These are phyloP conservation scores for Lethenteron camtschaticum DNA, from an alignment of 2,113 vertebrate genomes.

Conservation along the genomic window DNA sequence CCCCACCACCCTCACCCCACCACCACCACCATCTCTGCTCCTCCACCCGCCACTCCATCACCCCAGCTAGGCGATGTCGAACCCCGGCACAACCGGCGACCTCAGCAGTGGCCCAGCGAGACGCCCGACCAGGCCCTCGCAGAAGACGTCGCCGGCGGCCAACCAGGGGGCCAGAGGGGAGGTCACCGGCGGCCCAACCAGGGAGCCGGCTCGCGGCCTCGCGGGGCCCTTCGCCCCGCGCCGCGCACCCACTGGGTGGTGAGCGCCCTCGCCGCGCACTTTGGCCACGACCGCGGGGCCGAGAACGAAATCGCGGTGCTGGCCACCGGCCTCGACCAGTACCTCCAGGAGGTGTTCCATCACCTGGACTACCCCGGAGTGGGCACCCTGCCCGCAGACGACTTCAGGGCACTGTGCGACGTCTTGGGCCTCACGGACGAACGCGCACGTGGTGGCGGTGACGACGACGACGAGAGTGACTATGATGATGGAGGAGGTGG, in stretches of 20 bases:
- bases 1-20: neutral
- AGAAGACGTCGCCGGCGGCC: no score
- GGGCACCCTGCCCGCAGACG: neutral
- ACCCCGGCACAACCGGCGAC: no score
- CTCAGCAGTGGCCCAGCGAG: no score
- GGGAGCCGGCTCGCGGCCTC: no score
- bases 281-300: neutral
- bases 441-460: neutral
- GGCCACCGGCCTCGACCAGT: constrained; percentile 1
- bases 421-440: neutral
- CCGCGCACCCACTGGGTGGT: neutral
- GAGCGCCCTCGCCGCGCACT: neutral
- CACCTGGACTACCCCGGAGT: neutral
- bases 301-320: neutral
- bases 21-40: neutral
- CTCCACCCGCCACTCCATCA: neutral
- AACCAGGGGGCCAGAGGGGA: no score
- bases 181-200: no score
- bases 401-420: constrained; percentile 1
- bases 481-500: no score
- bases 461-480: neutral
- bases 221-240: neutral
- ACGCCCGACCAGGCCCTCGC: no score
- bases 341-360: neutral
- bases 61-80: neutral